A percentile compares a stretch with the other conserved stretches of the same genome.
phyloP scores from a whole-genome alignment of 2,888 invertebrate genomes.

The Smittia aterrima region DNA sequence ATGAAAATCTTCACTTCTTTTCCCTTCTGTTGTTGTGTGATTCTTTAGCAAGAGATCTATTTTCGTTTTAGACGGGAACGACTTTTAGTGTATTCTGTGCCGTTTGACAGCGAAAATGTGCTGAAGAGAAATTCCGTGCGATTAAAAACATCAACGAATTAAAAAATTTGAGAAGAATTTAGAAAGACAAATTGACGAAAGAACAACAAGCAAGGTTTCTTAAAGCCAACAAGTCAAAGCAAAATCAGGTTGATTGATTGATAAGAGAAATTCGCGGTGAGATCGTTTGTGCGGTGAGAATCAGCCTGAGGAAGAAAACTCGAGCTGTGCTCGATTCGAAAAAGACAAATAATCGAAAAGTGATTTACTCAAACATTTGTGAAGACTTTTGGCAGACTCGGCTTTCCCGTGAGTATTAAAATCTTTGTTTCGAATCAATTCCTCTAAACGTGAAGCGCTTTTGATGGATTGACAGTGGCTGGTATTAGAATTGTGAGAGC shows the following conservation, averaged over 20 bases:
- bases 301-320: constrained; percentile 1
- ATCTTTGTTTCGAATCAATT: constrained; percentile 6
- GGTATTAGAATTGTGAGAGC: background rate
- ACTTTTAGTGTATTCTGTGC: constrained; percentile 36
- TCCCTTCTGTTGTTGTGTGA: constrained; percentile 10
- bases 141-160: constrained; percentile 14
- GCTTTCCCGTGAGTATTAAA: constrained; percentile 3
- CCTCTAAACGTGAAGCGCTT: constrained; percentile 1
- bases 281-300: background rate
- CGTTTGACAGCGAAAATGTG: constrained; percentile 40
- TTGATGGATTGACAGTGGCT: constrained; percentile 25
- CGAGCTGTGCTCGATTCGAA: background rate
- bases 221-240: background rate
- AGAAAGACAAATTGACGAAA: background rate
- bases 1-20: constrained; percentile 20
- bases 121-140: constrained; percentile 25
- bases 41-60: constrained; percentile 22
- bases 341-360: constrained; percentile 23
- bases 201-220: background rate
- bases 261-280: constrained; percentile 5
- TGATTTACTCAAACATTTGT: background rate
- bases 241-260: background rate
- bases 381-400: background rate
- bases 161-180: background rate
- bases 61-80: constrained; percentile 32